These are phyloP conservation scores for Fregetta grallaria DNA, from an alignment of 2,113 vertebrate genomes.

Conservation along the genomic window DNA sequence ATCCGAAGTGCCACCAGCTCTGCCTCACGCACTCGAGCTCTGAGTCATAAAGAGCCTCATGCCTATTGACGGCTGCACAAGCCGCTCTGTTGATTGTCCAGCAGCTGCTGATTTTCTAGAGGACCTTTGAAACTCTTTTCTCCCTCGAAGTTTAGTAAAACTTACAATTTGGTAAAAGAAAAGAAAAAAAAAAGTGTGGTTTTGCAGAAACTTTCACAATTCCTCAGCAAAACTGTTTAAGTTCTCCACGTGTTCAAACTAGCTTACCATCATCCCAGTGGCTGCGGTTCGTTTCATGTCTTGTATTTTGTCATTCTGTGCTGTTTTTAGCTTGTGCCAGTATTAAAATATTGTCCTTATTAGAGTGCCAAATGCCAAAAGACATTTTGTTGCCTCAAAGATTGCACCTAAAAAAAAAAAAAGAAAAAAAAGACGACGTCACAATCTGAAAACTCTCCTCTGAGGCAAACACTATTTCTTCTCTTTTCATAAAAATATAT, in stretches of 20 bases:
- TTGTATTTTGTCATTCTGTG: slow-evolving; percentile 61
- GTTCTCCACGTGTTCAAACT: neutral
- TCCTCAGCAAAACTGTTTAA: slow-evolving; percentile 27
- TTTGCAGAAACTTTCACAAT: slow-evolving; percentile 37
- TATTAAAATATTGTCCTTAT: slow-evolving; percentile 74
- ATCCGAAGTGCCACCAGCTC: slow-evolving; percentile 94
- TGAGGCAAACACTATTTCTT: slow-evolving; percentile 61
- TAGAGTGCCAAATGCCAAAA: slow-evolving; percentile 79
- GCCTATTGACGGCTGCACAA: slow-evolving; percentile 76
- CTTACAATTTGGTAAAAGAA: slow-evolving; percentile 41
- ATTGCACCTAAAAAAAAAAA: slow-evolving; percentile 34
- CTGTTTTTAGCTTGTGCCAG: slow-evolving; percentile 76
- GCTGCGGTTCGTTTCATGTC: slow-evolving; percentile 42
- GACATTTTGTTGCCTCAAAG: slow-evolving; percentile 47
- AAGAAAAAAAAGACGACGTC: neutral
- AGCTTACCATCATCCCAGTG: slow-evolving; percentile 25
- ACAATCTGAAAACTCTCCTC: slow-evolving; percentile 29
- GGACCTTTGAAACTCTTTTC: slow-evolving; percentile 57
- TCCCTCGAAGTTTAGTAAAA: slow-evolving; percentile 52
- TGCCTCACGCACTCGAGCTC: slow-evolving; percentile 76
- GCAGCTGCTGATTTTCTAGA: slow-evolving; percentile 64
- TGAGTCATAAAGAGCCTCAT: slow-evolving; percentile 86
- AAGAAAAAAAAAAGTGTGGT: neutral
- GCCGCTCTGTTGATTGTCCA: neutral
- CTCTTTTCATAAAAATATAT: slow-evolving; percentile 49